Conservation (phyloP, 2,113 vertebrate genomes). For the Anhinga rufa region DNA sequence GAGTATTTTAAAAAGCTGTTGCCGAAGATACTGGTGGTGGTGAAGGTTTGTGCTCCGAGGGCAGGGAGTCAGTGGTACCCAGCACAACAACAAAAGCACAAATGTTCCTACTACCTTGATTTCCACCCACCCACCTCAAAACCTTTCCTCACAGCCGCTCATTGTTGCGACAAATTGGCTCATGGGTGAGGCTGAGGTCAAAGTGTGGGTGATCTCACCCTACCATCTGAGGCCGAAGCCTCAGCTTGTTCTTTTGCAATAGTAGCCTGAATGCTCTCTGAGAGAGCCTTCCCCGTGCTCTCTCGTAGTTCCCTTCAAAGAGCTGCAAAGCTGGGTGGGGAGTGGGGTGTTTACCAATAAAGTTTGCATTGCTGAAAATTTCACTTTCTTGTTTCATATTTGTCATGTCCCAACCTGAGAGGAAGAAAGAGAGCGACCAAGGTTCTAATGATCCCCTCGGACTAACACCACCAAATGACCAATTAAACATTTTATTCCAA, state of each 20-base stretch:
- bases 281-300: neutral
- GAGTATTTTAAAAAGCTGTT: neutral
- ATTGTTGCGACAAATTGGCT: neutral
- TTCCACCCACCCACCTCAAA: neutral
- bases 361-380: neutral
- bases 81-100: neutral
- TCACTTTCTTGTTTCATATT: neutral
- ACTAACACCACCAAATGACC: too few relatives aligned
- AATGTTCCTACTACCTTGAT: neutral
- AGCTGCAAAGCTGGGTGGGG: neutral
- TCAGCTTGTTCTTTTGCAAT: neutral
- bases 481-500: too few relatives aligned
- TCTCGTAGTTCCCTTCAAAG: neutral
- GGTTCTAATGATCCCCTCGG: too few relatives aligned
- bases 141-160: neutral
- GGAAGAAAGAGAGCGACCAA: too few relatives aligned
- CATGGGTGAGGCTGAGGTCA: neutral
- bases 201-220: neutral
- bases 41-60: neutral
- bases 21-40: fast-evolving
- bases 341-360: neutral
- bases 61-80: neutral
- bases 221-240: neutral
- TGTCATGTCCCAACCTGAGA: too few relatives aligned
- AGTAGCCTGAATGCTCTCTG: neutral